Conservation (phyloP, 2,888 invertebrate genomes). For the Caenorhabditis angaria region DNA sequence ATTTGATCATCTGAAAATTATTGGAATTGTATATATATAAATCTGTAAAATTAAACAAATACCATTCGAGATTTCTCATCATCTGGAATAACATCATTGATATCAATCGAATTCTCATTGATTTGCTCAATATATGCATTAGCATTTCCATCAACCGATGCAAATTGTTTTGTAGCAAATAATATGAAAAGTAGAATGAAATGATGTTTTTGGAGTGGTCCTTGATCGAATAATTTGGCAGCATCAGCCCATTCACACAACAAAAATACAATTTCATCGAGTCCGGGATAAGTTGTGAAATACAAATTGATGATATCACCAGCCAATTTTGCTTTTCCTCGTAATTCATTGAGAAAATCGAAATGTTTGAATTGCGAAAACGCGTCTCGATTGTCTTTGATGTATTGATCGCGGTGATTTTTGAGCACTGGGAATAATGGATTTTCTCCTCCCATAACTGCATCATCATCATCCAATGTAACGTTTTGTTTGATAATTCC, state of each 20-base stretch:
- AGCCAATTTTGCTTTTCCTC: constrained; percentile 18
- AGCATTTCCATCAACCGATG: constrained; percentile 35
- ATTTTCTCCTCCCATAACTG: constrained; percentile 22
- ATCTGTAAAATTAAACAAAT: background rate
- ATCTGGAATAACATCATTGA: background rate
- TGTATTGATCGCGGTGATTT: constrained; percentile 28
- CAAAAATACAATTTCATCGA: constrained; percentile 42
- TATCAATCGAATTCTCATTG: background rate
- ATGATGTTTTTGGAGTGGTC: constrained; percentile 31
- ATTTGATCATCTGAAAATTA: constrained; percentile 32
- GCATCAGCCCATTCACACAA: constrained; percentile 39
- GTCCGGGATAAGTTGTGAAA: constrained; percentile 23
- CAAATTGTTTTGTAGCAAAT: constrained; percentile 30
- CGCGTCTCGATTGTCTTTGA: constrained; percentile 19
- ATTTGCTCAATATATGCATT: constrained; percentile 13
- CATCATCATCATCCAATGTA: constrained; percentile 11
- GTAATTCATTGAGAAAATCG: background rate
- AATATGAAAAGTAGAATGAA: constrained; percentile 41
- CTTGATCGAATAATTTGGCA: constrained; percentile 23
- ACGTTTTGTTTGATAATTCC: constrained; percentile 30
- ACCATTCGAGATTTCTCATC: constrained; percentile 25
- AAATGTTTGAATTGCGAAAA: constrained; percentile 23
- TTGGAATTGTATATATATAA: background rate
- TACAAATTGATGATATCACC: constrained; percentile 21
- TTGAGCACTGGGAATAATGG: constrained; percentile 32